Evolutionary conservation across 2,888 invertebrate genomes (phyloP).

Genomic region (Chesias legatella): DNA sequence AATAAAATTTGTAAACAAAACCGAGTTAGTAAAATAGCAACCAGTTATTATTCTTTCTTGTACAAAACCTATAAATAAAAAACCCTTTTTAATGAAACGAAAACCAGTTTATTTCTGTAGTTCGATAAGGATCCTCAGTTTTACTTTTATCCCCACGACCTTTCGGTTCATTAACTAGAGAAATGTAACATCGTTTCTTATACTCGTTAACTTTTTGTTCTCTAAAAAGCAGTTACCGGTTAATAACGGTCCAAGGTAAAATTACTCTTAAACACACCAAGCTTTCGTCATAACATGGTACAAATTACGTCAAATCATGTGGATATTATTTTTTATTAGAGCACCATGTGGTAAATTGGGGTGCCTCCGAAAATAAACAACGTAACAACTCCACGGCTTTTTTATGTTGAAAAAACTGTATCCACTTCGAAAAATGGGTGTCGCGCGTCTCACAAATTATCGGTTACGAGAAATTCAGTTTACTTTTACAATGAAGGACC

Average conservation of each 20-base stretch:
- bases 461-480: constrained; percentile 45
- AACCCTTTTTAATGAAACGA: constrained; percentile 7
- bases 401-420: constrained; percentile 50
- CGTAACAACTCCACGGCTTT: constrained; percentile 55
- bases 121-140: constrained; percentile 20
- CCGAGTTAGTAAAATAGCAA: no score
- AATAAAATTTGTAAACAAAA: neutral
- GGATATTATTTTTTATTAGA: constrained; percentile 71
- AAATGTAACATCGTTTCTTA: constrained; percentile 37
- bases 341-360: constrained; percentile 76
- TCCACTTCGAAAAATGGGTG: constrained; percentile 50
- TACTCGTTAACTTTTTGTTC: constrained; percentile 60
- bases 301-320: constrained; percentile 76
- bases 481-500: constrained; percentile 20
- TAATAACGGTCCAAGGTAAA: constrained; percentile 64
- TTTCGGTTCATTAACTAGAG: constrained; percentile 41
- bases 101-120: constrained; percentile 21
- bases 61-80: constrained; percentile 15
- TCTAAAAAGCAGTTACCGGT: constrained; percentile 60
- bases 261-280: constrained; percentile 70
- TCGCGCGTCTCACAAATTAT: constrained; percentile 58
- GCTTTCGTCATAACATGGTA: constrained; percentile 67
- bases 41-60: no score
- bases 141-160: constrained; percentile 22
- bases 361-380: constrained; percentile 72